A percentile compares a stretch with the other conserved stretches of the same genome.
These are phyloP conservation scores for Dendrophyllia cribrosa DNA, from an alignment of 64 coral and sea anemone genomes.

Conservation along the genomic window DNA sequence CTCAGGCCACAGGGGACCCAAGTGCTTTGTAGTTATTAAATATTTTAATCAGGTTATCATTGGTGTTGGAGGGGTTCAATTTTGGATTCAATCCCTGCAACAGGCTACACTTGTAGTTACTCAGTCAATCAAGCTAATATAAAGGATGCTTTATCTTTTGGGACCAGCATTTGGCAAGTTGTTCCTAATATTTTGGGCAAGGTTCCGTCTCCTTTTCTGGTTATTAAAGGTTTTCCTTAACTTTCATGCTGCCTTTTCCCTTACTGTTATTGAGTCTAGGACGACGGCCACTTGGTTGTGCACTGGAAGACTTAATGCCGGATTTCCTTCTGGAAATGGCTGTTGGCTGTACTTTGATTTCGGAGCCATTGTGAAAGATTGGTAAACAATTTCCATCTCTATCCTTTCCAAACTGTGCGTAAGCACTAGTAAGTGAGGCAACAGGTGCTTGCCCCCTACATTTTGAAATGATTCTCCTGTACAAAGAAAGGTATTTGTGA, in stretches of 20 bases:
- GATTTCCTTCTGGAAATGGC: conserved; percentile 65
- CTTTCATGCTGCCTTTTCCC: neutral
- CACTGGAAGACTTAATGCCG: conserved; percentile 42
- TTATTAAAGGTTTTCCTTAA: conserved; percentile 34
- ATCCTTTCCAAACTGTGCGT: conserved; percentile 64
- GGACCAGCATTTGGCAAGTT: conserved; percentile 31
- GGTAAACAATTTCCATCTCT: conserved; percentile 25
- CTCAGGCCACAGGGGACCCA: no score
- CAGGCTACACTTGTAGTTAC: no score
- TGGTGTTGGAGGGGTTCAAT: no score
- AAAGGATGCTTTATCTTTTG: neutral
- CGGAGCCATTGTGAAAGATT: conserved; percentile 63
- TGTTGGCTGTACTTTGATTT: conserved; percentile 48
- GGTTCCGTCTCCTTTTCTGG: conserved; percentile 38
- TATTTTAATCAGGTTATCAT: no score
- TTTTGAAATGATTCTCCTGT: conserved; percentile 63
- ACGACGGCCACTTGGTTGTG: conserved; percentile 29
- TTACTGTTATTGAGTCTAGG: neutral
- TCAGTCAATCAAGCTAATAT: no score
- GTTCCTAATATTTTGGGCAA: conserved; percentile 44
- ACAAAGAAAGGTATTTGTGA: conserved; percentile 26
- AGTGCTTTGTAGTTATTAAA: no score
- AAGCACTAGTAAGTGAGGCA: conserved; percentile 62
- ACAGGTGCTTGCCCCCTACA: conserved; percentile 59
- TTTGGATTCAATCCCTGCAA: no score